Evolutionary conservation across 53 echinoderm and acorn worm species (phyloP).

Genomic region (Holothuria scabra): DNA sequence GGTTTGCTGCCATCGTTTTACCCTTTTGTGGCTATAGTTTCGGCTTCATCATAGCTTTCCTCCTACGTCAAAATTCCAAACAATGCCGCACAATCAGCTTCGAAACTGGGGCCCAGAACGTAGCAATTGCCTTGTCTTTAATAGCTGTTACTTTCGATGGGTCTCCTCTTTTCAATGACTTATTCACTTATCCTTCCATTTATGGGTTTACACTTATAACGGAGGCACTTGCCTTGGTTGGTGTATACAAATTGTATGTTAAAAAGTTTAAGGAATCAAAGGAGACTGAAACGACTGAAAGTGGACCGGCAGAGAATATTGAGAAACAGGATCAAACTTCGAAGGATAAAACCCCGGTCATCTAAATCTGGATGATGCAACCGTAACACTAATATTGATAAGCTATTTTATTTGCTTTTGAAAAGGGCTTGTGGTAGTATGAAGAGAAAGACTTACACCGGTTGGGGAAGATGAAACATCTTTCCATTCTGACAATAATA

Average conservation of each 20-base stretch:
- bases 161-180: conserved; percentile 56
- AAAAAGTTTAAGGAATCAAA: neutral
- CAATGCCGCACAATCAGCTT: conserved; percentile 92
- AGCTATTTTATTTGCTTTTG: too few relatives aligned
- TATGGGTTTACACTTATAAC: conserved; percentile 66
- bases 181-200: conserved; percentile 82
- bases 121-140: conserved; percentile 78
- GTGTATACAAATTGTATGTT: conserved; percentile 25
- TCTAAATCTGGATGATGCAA: too few relatives aligned
- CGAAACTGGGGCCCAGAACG: conserved; percentile 90
- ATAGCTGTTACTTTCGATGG: conserved; percentile 75
- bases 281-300: too few relatives aligned
- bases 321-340: too few relatives aligned
- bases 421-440: too few relatives aligned
- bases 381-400: too few relatives aligned
- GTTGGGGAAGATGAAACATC: too few relatives aligned
- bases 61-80: conserved; percentile 63
- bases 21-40: conserved; percentile 65
- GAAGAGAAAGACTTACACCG: too few relatives aligned
- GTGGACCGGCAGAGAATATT: too few relatives aligned
- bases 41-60: conserved; percentile 69
- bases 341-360: too few relatives aligned
- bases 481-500: too few relatives aligned
- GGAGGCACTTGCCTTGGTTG: conserved; percentile 48
- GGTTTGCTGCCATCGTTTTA: conserved; percentile 67